Base-by-base conservation (phyloP, 2,797 vertebrate species). In the Poeciliopsis turneri region DNA sequence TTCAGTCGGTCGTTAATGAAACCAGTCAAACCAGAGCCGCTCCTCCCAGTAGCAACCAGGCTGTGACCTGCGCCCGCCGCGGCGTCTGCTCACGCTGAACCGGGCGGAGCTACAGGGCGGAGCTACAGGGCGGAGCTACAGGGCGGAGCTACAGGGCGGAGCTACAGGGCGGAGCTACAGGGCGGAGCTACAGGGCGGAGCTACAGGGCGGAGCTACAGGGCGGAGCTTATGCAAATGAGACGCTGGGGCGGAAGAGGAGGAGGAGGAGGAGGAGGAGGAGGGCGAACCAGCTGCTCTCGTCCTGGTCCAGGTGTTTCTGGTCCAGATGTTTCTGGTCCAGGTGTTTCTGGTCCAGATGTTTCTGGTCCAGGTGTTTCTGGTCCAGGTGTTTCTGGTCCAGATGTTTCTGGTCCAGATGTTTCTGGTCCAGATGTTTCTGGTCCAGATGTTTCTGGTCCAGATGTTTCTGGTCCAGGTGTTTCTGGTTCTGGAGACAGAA, bases 161-260 rank as follows among this genome's bases (percentile, higher is more conserved):
- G 30, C 30, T 30, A 30, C 30, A 30, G 30, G 30, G 30, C 30
- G 30, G 30, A 30, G 30, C 30, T 30, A 30, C 30, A 30, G 30
- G 30, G 69, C 71, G 74, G 77, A 53, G 86, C 83, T 90, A 30
- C 30, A 30, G 30, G 30, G 30, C 30, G 30, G 30, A 30, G 30
- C 30, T 30, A 30, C 30, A 30, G 30, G 30, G 30, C 30, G 30
- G 30, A 30, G 30, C 30, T 30, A 30, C 30, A 30, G 30, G 30
- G 69, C 71, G 74, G 77, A 53, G 86, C 83, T 90, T 84, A 87
- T 89, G 89, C 78, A 86, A 72, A 87, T 83, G 8, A 49, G 71
- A 13, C 6, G 1, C 78, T 72, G 64, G 78, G 47, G 53, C 68
- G 84, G 57, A 11, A 53, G 59, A 66, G 78, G 72, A 45, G 74